Evolutionary conservation across 1,140 invertebrate genomes (phyloP), one percentile per base, ranked within the genome.

Genomic region (Sitobion miscanthi): DNA sequence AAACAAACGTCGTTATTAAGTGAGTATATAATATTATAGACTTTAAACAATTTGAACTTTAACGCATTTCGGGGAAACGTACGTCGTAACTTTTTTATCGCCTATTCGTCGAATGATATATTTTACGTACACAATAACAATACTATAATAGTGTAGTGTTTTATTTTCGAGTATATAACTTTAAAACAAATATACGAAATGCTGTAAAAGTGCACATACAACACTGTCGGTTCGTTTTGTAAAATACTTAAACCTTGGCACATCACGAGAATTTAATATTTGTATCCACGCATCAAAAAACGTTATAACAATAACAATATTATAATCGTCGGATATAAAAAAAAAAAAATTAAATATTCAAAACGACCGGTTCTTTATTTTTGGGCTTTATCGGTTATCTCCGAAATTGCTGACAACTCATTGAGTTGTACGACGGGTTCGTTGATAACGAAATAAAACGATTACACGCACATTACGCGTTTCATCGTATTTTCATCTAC

Each of bases 1-100:
- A 77, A 77, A 77, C 62, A 77, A 77, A 77, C 62, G 62, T 77
- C 30, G n/a, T 77, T 77, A 77, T 77, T 77, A 77, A 77, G 30
- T 14, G 30, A n/a, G 62, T 77, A 77, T 77, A 77, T 77, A 77
- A 17, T 77, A 77, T 77, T 17, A 77, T n/a, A 77, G 62, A 77
- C 62, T n/a, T 77, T 77, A n/a, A 77, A n/a, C 62, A 77, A 77
- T 35, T 77, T 77, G 4, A 77, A 42, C 35, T 42, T 83, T 21
- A 83, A 83, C 35, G 82, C 38, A 11, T 83, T 85, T 42, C 83
- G 9, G 9, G 21, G 38, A 85, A 85, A 85, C 21, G 20, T 42
- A 83, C 5, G 17, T 45, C 38, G 42, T 85, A 85, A 85, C 83
- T 85, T 85, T 85, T 45, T 85, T 45, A 85, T 42, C 20, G 23